Base-by-base conservation (phyloP, 2,113 vertebrate genomes). In the Lycocorax pyrrhopterus region DNA sequence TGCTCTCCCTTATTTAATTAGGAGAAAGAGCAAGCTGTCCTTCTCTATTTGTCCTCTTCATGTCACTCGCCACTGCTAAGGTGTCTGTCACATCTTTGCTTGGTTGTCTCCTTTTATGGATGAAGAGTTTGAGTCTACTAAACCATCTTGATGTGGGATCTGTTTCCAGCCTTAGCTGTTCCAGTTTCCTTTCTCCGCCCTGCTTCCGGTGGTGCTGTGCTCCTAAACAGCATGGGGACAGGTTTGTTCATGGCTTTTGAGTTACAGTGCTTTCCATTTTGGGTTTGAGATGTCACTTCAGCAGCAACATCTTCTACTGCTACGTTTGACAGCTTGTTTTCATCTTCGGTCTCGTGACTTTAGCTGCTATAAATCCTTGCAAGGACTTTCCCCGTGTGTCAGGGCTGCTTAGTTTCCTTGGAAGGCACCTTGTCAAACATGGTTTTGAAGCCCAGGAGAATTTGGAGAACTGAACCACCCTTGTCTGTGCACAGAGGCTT, bases 1-100 rank as follows among this genome's bases (percentile, higher is more conserved):
- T 93, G 20, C 37, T 88, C 3, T 8, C 18, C 29, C 26, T 94
- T 77, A 77, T 77, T 95, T 91, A 80, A 80, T 95, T 86, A 92
- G 20, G 43, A 83, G n/a, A 86, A 83, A 55, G n/a, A 84, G 35
- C 55, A 35, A 80, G 46, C 7, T 1, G 59, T 88, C 46, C 39
- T 88, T 80, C 49, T 76, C 44, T 58, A 10, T 64, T 85, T 16
- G 0, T 83, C 75, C 59, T 90, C 43, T 46, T 56, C 19, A 7
- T 35, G 55, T 92, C 88, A 84, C 33, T 88, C 5, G 0, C 76
- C 33, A 35, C 67, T 84, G 29, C 51, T 83, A 69, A 77, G 68
- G 33, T 90, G 46, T 77, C 85, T 46, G 4, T 95, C 79, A 77
- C 0, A 0, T 78, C 75, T 85, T 53, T 7, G 1, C 12, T 75